phyloP scores from a whole-genome alignment of 1,140 invertebrate genomes.

The Sarcophaga peregrina region DNA sequence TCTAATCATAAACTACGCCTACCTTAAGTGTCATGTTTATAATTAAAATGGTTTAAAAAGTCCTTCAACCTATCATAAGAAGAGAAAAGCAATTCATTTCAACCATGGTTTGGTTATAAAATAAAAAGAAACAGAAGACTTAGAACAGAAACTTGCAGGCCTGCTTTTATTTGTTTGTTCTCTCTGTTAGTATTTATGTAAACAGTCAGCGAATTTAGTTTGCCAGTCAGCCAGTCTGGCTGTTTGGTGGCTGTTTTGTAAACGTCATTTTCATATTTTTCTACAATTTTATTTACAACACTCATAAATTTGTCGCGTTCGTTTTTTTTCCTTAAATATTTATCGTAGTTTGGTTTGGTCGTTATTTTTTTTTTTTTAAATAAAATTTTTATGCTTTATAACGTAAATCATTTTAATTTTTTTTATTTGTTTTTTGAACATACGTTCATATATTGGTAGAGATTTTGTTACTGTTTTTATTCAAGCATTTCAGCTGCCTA shows the following conservation, averaged over 20 bases:
- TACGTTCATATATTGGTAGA: background rate
- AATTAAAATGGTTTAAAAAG: background rate
- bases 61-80: background rate
- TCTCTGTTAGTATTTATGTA: too few relatives aligned
- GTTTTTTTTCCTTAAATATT: too few relatives aligned
- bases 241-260: background rate
- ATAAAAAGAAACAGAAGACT: slow-evolving; percentile 18
- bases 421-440: background rate
- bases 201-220: background rate
- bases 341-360: too few relatives aligned
- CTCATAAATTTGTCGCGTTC: slow-evolving; percentile 33
- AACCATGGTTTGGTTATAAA: background rate
- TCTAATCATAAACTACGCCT: background rate
- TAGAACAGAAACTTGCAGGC: slow-evolving; percentile 12
- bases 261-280: background rate
- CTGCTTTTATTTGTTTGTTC: background rate
- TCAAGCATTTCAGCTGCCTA: background rate
- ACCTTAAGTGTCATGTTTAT: background rate
- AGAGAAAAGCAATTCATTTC: background rate
- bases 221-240: background rate
- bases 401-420: slow-evolving; percentile 32
- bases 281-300: slow-evolving; percentile 7
- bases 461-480: background rate
- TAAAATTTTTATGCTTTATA: background rate
- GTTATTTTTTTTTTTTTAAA: too few relatives aligned